Conservation (phyloP, 1,140 invertebrate species). For the Stegodyphus mimosarum region DNA sequence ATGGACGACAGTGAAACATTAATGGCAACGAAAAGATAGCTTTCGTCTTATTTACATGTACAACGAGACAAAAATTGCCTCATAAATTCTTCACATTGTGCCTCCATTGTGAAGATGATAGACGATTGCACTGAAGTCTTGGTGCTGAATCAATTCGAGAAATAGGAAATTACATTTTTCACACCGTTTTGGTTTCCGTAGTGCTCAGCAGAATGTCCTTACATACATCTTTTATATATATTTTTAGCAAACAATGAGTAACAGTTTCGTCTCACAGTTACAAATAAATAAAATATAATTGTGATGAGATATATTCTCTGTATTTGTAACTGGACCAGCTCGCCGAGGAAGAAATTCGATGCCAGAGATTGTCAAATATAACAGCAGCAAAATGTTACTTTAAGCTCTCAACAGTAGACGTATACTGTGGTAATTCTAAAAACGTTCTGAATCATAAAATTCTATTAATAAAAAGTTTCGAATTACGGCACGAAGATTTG, state of each 20-base stretch:
- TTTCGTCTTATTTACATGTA: conserved; percentile 11
- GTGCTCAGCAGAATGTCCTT: neutral
- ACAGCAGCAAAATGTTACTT: no score
- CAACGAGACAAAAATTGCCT: conserved; percentile 15
- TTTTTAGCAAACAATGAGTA: neutral
- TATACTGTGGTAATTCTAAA: no score
- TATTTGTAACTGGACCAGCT: no score
- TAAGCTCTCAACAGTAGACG: no score
- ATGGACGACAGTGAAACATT: conserved; percentile 37
- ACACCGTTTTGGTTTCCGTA: neutral
- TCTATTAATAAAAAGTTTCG: no score
- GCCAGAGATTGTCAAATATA: no score
- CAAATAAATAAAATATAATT: neutral
- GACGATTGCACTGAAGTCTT: conserved; percentile 21
- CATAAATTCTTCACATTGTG: conserved; percentile 3
- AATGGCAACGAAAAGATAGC: conserved; percentile 23
- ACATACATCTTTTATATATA: neutral
- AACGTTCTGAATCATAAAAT: no score
- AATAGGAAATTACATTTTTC: conserved; percentile 2
- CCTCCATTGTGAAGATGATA: neutral
- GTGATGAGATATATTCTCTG: neutral
- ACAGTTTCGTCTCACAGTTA: neutral
- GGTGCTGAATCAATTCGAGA: neutral
- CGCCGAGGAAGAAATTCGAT: no score
- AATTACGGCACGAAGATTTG: no score